These are phyloP conservation scores for Todus mexicanus DNA, from an alignment of 2,797 vertebrate genomes.

Conservation along the genomic window DNA sequence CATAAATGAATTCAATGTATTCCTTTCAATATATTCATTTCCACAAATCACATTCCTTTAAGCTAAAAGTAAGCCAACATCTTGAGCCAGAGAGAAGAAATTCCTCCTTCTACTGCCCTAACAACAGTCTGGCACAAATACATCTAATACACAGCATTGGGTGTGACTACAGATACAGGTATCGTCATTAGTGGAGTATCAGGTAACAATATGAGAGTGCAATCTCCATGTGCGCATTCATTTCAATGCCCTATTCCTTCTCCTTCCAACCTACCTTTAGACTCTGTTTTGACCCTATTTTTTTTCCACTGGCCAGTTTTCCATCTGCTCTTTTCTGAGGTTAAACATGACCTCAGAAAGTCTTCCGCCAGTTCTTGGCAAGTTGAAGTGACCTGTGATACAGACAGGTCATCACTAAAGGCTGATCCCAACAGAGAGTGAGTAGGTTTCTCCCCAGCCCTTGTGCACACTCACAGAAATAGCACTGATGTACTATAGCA, in stretches of 20 bases:
- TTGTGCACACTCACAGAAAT: not conserved
- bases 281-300: not conserved
- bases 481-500: rapidly evolving
- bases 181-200: not conserved
- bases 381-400: not conserved
- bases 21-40: not conserved
- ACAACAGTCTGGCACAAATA: not conserved
- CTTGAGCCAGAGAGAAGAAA: not conserved
- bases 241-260: not conserved
- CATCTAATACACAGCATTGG: not conserved
- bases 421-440: not conserved
- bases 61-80: not conserved
- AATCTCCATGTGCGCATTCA: not conserved
- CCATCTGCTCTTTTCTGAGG: not conserved
- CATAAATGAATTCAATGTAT: not conserved
- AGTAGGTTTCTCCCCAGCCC: not conserved
- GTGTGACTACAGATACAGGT: not conserved
- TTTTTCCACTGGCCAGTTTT: not conserved
- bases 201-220: not conserved
- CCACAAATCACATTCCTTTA: not conserved
- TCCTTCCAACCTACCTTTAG: not conserved
- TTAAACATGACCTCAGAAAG: not conserved
- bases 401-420: not conserved
- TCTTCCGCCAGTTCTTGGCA: not conserved
- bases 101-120: not conserved